Evolutionary conservation across 2,888 invertebrate genomes (phyloP), one percentile per base, ranked within the genome.

Genomic region (Troilus luridus): DNA sequence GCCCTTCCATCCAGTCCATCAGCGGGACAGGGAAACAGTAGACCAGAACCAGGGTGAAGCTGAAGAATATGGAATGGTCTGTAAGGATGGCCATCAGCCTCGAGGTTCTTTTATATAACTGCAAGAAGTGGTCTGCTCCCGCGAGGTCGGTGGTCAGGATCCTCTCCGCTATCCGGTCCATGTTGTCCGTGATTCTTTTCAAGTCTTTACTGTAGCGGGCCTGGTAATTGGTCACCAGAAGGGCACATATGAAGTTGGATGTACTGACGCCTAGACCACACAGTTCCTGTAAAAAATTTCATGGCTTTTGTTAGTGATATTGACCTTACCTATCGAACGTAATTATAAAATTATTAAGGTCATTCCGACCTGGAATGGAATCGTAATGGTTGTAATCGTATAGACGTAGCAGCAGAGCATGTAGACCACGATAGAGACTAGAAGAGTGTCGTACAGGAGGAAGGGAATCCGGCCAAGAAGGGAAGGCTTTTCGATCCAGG

Each of bases 401-500:
- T 85, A 85, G n/a, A 17, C 58, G 7, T 85, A 85, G 56, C 54
- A 56, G 27, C 54, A 58, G n/a, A 85, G 85, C 85, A 85, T 85
- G 56, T 85, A 85, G 54, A 58, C 85, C 12, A 85, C 56, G 2
- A 85, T 85, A 56, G 85, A 10, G n/a, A 58, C 85, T 10, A 85
- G n/a, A 1, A 85, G 85, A 11, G n/a, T n/a, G n/a, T 85, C 56
- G 12, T 58, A 85, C 10, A 85, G 21, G 21, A 85, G 85, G 85
- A 56, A 85, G 85, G 85, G 85, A 5, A 85, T 7, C 12, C 85
- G 56, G 10, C 56, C 56, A 9, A 56, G n/a, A 11, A 85, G 56
- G 85, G 85, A 85, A 9, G 56, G 54, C 85, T 56, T 85, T 56
- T 85, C 56, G n/a, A 85, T 85, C 85, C 85, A 85, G n/a, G 85